Percentiles rank a stretch among this genome's conserved stretches.
Evolutionary conservation across 2,113 vertebrate genomes (phyloP).

Genomic region (Tamias sibiricus): DNA sequence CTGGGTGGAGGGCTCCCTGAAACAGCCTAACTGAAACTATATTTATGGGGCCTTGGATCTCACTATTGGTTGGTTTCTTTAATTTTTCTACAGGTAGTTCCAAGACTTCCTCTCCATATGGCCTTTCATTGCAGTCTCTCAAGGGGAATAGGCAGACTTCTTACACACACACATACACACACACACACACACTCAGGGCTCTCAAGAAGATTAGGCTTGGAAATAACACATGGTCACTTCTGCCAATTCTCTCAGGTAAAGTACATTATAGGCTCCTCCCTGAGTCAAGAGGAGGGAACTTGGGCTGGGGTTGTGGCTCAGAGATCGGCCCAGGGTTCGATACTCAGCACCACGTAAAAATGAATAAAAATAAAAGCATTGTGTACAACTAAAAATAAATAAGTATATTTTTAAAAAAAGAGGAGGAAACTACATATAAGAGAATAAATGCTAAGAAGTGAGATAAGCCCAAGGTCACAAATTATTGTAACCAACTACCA

Average conservation of each 20-base stretch:
- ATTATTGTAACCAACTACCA: not conserved
- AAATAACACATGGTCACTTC: not conserved
- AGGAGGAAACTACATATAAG: not conserved
- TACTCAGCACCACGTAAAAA: no score
- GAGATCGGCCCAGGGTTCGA: no score
- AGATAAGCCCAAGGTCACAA: not conserved
- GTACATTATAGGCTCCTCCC: not conserved
- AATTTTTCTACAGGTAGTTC: not conserved
- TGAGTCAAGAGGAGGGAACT: not conserved
- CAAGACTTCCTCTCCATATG: not conserved
- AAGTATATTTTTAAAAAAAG: no score
- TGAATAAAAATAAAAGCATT: no score
- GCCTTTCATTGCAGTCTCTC: not conserved
- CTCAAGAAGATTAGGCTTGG: constrained; percentile 3
- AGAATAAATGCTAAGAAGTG: not conserved
- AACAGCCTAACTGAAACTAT: not conserved
- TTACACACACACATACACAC: not conserved
- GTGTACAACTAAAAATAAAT: no score
- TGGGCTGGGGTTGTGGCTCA: no score
- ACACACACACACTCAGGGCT: not conserved
- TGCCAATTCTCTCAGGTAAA: not conserved
- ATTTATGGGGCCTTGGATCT: not conserved
- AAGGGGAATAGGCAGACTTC: not conserved
- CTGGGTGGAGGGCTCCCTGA: not conserved
- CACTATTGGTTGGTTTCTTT: not conserved